Conservation (phyloP, 2,888 invertebrate species). For the Lamellibrachia columna region DNA sequence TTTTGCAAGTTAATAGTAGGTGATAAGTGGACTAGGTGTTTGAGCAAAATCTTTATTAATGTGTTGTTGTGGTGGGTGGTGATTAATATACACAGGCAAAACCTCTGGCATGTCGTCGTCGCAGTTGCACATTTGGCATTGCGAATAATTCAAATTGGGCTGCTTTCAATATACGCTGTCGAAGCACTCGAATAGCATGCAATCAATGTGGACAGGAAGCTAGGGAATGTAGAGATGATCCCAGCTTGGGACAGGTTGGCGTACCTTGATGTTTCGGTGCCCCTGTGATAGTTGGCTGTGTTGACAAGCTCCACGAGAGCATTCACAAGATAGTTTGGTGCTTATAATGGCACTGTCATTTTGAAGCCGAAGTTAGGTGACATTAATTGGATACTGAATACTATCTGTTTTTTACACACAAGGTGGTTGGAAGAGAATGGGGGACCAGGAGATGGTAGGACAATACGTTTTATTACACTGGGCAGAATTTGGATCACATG, state of each 20-base stretch:
- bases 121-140: neutral
- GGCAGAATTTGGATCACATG: neutral
- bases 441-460: neutral
- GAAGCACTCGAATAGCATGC: neutral
- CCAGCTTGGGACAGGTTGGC: neutral
- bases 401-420: conserved; percentile 7
- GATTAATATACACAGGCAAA: conserved; percentile 4
- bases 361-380: neutral
- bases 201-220: neutral
- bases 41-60: neutral
- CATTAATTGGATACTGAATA: neutral
- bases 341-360: neutral
- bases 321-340: neutral
- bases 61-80: conserved; percentile 16
- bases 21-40: conserved; percentile 16
- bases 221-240: neutral
- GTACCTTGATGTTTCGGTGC: neutral
- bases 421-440: neutral
- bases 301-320: neutral
- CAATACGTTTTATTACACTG: neutral
- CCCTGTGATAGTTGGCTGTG: neutral
- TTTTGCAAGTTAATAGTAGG: conserved; percentile 16
- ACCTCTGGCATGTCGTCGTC: conserved; percentile 16
- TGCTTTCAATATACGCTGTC: neutral
- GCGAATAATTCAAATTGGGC: conserved; percentile 9